phyloP scores from a whole-genome alignment of 2,888 invertebrate species.

The Germaria angustata region DNA sequence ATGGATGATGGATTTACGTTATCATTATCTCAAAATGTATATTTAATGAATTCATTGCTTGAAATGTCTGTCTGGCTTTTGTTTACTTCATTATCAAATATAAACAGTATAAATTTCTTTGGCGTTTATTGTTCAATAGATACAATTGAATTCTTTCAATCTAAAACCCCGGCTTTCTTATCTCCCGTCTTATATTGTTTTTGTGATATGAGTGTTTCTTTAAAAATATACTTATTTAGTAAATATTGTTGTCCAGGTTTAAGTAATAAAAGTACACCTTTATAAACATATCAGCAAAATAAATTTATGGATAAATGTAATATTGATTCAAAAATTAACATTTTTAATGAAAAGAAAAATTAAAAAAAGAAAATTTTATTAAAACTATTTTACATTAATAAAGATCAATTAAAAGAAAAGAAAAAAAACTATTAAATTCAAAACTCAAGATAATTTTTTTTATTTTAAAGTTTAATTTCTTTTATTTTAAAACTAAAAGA shows the following conservation, averaged over 20 bases:
- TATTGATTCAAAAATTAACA: no score
- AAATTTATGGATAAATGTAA: not conserved
- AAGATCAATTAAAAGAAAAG: no score
- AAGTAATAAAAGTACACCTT: slow-evolving; percentile 38
- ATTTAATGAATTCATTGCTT: not conserved
- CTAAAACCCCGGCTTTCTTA: slow-evolving; percentile 22
- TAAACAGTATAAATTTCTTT: slow-evolving; percentile 54
- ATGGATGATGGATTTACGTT: no score
- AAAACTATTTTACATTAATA: no score
- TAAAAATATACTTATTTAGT: not conserved
- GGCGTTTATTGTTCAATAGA: slow-evolving; percentile 41
- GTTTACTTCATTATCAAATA: slow-evolving; percentile 32
- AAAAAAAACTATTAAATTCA: no score
- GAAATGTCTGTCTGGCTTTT: not conserved
- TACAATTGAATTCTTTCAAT: slow-evolving; percentile 60
- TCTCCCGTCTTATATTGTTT: slow-evolving; percentile 4
- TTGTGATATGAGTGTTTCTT: not conserved
- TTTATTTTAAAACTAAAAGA: no score
- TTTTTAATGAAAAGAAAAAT: not conserved
- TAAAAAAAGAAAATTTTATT: not conserved
- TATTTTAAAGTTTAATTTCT: no score
- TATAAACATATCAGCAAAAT: not conserved
- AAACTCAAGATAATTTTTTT: no score
- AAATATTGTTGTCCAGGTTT: slow-evolving; percentile 32
- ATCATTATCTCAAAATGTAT: no score